Percentiles rank a stretch among this genome's conserved stretches.
These are phyloP conservation scores for Scrobipalpa atriplicella DNA, from an alignment of 2,888 invertebrate species.

Conservation along the genomic window DNA sequence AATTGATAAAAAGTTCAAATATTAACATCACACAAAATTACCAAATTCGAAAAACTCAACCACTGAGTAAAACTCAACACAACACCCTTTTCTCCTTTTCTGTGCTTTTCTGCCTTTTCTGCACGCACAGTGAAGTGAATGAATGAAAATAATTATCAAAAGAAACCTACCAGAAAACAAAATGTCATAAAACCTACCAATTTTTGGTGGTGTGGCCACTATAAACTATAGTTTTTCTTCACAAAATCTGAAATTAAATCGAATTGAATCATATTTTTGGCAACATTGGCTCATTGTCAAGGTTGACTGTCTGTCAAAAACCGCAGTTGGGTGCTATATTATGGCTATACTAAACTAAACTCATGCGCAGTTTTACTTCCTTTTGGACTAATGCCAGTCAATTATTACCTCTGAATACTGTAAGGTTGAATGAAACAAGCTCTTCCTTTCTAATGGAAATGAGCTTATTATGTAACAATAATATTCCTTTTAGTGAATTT, in stretches of 20 bases:
- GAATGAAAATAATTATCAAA: not conserved
- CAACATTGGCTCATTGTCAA: conserved; percentile 13
- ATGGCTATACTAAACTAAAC: conserved; percentile 10
- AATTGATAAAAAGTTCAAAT: not conserved
- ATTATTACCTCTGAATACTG: conserved; percentile 3
- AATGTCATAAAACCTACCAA: conserved; percentile 1
- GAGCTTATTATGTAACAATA: conserved; percentile 22
- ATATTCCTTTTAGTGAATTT: not conserved
- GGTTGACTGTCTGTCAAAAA: conserved; percentile 1
- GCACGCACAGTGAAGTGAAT: not conserved
- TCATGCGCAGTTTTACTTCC: conserved; percentile 27
- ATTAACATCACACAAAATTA: not conserved
- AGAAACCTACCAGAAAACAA: not conserved
- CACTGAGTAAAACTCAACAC: too few species aligned
- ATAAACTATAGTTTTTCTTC: not conserved
- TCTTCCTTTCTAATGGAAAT: conserved; percentile 27
- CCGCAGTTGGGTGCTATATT: too few species aligned
- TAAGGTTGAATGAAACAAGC: conserved; percentile 16
- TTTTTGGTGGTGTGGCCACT: not conserved
- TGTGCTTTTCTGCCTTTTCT: too few species aligned
- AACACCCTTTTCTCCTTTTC: too few species aligned
- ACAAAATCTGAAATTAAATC: not conserved
- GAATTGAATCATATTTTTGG: not conserved
- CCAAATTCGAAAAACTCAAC: not conserved
- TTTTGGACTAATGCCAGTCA: conserved; percentile 22